Base-by-base conservation (phyloP, 2,888 invertebrate genomes). In the Notodonta dromedarius region DNA sequence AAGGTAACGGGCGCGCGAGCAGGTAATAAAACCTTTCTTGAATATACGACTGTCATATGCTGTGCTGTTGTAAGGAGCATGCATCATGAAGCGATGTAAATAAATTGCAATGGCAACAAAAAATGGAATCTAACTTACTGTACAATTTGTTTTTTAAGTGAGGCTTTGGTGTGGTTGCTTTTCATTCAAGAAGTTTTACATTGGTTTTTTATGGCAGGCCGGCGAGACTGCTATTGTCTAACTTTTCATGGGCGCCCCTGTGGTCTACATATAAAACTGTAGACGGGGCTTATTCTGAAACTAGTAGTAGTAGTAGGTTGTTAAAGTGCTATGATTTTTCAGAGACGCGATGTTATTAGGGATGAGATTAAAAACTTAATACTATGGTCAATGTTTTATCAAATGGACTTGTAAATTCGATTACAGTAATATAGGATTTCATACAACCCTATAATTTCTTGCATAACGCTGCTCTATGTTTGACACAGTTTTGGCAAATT, bases 401-500 rank as follows among this genome's bases (percentile, higher is more conserved):
- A 5, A 55, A 62, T 44, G 13, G 60, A 53, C 44, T 44, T 58
- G 53, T 62, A 52, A 40, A 61, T 59, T 70, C 59, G 35, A 24
- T 63, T 42, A 40, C 56, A 46, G 60, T 58, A 63, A 35, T 55
- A 51, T 54, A 46, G 44, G 51, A 60, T 61, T 62, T 60, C 58
- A 62, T 74, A 76, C 65, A 59, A 57, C 63, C 66, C 71, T 62
- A 71, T 76, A 59, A 67, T 60, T 63, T 58, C 60, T 85, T 80
- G 82, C 80, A 77, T 83, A 84, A 84, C 69, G 72, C 60, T 57
- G 58, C 46, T 66, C 67, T 71, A 52, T 63, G 61, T 74, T 71
- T 78, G 83, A 74, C 80, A 77, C 75, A 76, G 73, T 78, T 83
- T 79, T 75, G 70, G 69, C 66, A 79, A 81, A 76, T 73, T 74